phyloP scores from a whole-genome alignment of 2,113 vertebrate species.

The Apodemus speciosus region DNA sequence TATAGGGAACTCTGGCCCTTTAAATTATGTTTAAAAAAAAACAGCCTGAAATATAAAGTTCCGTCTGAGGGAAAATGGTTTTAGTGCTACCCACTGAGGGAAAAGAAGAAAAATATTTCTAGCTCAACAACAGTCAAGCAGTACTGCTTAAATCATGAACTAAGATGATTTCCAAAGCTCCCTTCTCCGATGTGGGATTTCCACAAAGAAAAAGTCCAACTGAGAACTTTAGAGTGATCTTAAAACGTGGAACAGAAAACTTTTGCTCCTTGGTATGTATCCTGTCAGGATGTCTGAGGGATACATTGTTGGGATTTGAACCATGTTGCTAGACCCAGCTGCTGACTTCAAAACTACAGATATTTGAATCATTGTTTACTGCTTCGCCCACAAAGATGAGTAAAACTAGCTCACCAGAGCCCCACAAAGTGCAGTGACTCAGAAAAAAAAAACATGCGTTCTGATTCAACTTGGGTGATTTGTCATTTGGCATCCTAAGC shows the following conservation, averaged over 20 bases:
- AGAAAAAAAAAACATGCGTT: conserved; percentile 75
- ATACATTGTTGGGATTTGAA: conserved; percentile 66
- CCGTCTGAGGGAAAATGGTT: background rate
- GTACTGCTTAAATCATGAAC: background rate
- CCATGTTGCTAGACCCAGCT: conserved; percentile 71
- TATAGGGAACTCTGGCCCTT: conserved; percentile 66
- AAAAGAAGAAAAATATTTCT: conserved; percentile 57
- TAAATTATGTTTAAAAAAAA: conserved; percentile 54
- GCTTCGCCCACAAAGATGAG: conserved; percentile 70
- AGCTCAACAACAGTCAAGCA: conserved; percentile 37
- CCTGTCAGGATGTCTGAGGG: conserved; percentile 62
- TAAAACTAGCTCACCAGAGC: conserved; percentile 65
- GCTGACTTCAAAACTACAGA: conserved; percentile 66
- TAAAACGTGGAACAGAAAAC: conserved; percentile 56
- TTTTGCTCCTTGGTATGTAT: conserved; percentile 62
- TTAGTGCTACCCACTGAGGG: conserved; percentile 49
- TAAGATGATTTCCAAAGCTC: background rate
- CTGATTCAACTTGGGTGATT: conserved; percentile 70
- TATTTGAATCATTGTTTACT: conserved; percentile 74
- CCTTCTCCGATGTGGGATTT: conserved; percentile 59
- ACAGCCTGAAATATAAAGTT: conserved; percentile 24
- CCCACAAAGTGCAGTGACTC: conserved; percentile 79
- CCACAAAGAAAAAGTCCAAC: conserved; percentile 39
- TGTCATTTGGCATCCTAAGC: conserved; percentile 70
- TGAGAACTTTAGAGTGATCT: conserved; percentile 57